phyloP scores from a whole-genome alignment of 2,797 vertebrate genomes.

The Zenarchopterus dispar region DNA sequence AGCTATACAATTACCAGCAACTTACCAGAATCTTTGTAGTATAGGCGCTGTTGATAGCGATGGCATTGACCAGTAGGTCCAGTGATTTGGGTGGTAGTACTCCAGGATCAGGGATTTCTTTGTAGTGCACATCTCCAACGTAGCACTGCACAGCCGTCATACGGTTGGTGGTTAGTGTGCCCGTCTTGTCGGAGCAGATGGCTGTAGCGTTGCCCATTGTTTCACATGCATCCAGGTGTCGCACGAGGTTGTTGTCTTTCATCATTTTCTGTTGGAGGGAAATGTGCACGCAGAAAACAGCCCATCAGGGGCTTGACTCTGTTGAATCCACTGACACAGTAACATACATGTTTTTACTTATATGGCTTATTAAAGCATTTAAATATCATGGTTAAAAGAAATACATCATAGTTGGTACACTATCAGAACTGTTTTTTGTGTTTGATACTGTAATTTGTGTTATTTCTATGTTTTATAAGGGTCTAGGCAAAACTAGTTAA shows the following conservation, averaged over 20 bases:
- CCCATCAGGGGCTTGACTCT: too few relatives aligned
- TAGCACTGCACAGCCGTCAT: conserved; percentile 96
- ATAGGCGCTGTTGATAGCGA: conserved; percentile 97
- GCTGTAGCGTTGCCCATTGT: conserved; percentile 99
- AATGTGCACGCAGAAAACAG: conserved; percentile 1
- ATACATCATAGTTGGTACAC: too few relatives aligned
- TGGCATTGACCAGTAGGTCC: conserved; percentile 89
- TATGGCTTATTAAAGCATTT: too few relatives aligned
- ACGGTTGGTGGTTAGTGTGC: conserved; percentile 95
- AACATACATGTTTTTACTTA: too few relatives aligned
- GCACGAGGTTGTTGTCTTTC: conserved; percentile 98
- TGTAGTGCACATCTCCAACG: conserved; percentile 90
- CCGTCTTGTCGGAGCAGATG: conserved; percentile 99
- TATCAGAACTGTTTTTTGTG: too few relatives aligned
- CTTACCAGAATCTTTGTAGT: conserved; percentile 97
- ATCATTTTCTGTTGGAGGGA: conserved; percentile 94
- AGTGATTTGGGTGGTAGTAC: conserved; percentile 87
- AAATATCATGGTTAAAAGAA: too few relatives aligned
- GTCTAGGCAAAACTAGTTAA: too few relatives aligned
- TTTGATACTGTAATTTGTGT: too few relatives aligned
- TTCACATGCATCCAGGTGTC: conserved; percentile 97
- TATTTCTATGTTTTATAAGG: too few relatives aligned
- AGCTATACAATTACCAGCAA: background rate
- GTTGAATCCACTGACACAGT: too few relatives aligned
- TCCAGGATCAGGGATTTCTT: conserved; percentile 90